Evolutionary conservation across 64 coral and sea anemone genomes (phyloP), one percentile per base, ranked within the genome.

Genomic region (Actinia equina): DNA sequence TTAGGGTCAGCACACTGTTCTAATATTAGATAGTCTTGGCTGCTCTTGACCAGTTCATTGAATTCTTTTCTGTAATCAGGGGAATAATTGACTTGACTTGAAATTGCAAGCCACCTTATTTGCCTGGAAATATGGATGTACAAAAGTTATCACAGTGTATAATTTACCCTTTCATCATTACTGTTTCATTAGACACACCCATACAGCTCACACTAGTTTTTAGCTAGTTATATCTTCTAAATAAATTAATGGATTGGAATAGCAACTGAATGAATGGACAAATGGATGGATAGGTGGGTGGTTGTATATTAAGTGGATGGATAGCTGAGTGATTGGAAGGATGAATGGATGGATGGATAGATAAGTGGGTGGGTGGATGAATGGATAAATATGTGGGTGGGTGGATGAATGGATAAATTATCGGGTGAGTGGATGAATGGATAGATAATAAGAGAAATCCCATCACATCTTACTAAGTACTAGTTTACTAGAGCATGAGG

Each of bases 51-150:
- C 25, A 94, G 14, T 17, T 90, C 71, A 62, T 94, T 79, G 43
- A 94, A 26, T 41, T 84, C 41, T 7, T 79, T 83, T 83, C 85
- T 94, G 17, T 83, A 91, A 5, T 74, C 43, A 10, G 63, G 6
- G 57, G 84, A 59, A 83, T 87, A 87, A 56, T 94, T 91, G 17
- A 90, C 85, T 91, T 94, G 93, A 20, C 88, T 87, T 62, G 93
- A 94, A 20, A 94, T 16, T 44, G 87, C 64, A n/a, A 65, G 54
- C 93, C 93, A 91, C 27, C 84, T 83, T 62, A 46, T 80, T 53
- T 71, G 61, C 77, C 90, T 92, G 84, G 27, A 17, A 26, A 60
- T 30, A 51, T 60, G 17, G 8, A 44, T 44, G 0, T 10, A 17
- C n/a, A 44, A 17, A 44, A 79, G 4, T 79, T 43, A 44, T 10